phyloP scores from a whole-genome alignment of 2,113 vertebrate genomes.

The Geococcyx californianus region DNA sequence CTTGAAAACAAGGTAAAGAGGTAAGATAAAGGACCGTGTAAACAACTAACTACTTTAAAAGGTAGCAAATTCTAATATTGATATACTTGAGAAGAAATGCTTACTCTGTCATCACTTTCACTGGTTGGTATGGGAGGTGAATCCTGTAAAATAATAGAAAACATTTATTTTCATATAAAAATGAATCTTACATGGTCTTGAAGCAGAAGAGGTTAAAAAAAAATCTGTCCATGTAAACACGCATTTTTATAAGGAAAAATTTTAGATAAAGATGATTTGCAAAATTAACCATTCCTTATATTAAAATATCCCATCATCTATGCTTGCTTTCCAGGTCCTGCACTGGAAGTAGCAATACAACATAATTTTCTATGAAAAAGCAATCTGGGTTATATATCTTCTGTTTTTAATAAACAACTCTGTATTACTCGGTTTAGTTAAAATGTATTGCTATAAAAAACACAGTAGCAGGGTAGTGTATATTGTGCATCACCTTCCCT shows the following conservation, averaged over 20 bases:
- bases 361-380: neutral
- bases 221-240: neutral
- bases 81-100: neutral
- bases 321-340: neutral
- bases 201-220: neutral
- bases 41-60: neutral
- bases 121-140: neutral
- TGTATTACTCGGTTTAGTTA: neutral
- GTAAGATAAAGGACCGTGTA: neutral
- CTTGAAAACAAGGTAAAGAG: neutral
- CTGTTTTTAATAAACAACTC: neutral
- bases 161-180: neutral
- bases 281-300: neutral
- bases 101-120: slow-evolving; percentile 28
- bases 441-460: neutral
- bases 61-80: neutral
- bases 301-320: neutral
- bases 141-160: slow-evolving; percentile 28
- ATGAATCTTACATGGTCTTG: neutral
- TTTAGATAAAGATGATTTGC: neutral
- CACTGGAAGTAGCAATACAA: neutral
- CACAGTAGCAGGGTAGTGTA: too few relatives aligned
- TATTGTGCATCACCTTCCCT: neutral
- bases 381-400: neutral
- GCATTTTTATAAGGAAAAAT: neutral